Base-by-base conservation (phyloP, 1,140 invertebrate species). In the Temnothorax curvispinosus region DNA sequence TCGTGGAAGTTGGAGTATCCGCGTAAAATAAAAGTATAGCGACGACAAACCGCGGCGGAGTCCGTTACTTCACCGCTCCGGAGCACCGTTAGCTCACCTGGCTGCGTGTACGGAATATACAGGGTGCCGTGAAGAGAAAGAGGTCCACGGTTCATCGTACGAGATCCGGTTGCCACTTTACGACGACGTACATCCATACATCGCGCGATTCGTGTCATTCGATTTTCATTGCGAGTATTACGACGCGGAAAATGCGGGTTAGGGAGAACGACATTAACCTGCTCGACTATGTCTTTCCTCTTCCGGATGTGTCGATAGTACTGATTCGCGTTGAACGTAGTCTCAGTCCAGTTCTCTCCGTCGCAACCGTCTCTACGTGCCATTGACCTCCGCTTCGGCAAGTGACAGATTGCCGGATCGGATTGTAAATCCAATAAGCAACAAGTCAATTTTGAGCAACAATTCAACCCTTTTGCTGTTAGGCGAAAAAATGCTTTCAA, bases 11-110 rank as follows among this genome's bases (percentile, higher is more conserved):
- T 52, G 90, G 47, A 91, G 91, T 77, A 58, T 84, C 60, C 47
- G 86, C 87, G 88, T 87, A 69, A 90, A 90, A 91, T 90, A 92
- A 91, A 92, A 91, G 86, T 89, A 89, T 78, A 52, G 64, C 69
- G 85, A 89, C 86, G 88, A 87, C 88, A 92, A 92, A 94, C 93
- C 91, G 89, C 75, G 88, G 84, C 85, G 91, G 93, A 88, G 93
- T 87, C 95, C 95, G 95, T 95, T 95, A 95, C 93, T 95, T 95
- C 94, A 95, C 95, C 95, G 94, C 93, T 93, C 84, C 88, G 58
- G 91, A 92, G 92, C 93, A 95, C 95, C 95, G 94, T 95, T 95
- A 95, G 92, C 93, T 95, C 94, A 95, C 94, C 94, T 95, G 94
- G 90, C 93, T 91, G 89, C 93, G 92, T 93, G 93, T 91, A 92